Evolutionary conservation across 2,888 invertebrate genomes (phyloP).

Genomic region (Eupithecia insigniata): DNA sequence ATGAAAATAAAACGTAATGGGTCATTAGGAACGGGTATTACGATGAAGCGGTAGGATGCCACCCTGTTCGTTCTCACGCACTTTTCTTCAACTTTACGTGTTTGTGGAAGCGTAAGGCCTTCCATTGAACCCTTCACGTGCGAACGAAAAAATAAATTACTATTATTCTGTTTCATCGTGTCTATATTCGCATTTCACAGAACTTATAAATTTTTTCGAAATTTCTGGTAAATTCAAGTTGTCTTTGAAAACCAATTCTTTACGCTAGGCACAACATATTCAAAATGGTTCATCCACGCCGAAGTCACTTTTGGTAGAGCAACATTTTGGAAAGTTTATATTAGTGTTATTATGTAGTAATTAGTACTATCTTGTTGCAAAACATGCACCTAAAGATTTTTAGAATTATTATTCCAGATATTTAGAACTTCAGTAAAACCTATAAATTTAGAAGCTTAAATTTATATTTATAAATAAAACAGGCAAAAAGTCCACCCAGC

Average conservation of each 20-base stretch:
- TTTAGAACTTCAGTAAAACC: too few species aligned
- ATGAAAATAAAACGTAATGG: slow-evolving; percentile 69
- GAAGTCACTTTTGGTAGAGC: neutral
- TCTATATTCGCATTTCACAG: slow-evolving; percentile 22
- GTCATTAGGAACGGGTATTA: slow-evolving; percentile 60
- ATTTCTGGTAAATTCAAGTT: neutral
- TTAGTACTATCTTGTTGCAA: too few species aligned
- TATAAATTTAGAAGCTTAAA: too few species aligned
- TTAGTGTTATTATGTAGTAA: too few species aligned
- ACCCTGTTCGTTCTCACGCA: slow-evolving; percentile 75
- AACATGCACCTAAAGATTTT: too few species aligned
- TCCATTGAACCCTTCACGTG: slow-evolving; percentile 62
- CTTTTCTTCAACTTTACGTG: slow-evolving; percentile 59
- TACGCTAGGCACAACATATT: too few species aligned
- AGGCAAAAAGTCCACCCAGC: neutral
- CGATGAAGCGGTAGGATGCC: slow-evolving; percentile 58
- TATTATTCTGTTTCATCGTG: slow-evolving; percentile 42
- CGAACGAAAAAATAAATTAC: slow-evolving; percentile 56
- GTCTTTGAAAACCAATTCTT: neutral
- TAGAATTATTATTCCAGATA: too few species aligned
- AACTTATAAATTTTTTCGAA: neutral
- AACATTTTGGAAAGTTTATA: neutral
- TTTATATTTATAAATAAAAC: neutral
- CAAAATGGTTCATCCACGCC: too few species aligned
- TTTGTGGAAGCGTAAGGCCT: slow-evolving; percentile 63